A percentile compares a stretch with the other conserved stretches of the same genome.
Evolutionary conservation across 2,113 vertebrate genomes (phyloP).

Genomic region (Oncorhynchus gorbuscha): DNA sequence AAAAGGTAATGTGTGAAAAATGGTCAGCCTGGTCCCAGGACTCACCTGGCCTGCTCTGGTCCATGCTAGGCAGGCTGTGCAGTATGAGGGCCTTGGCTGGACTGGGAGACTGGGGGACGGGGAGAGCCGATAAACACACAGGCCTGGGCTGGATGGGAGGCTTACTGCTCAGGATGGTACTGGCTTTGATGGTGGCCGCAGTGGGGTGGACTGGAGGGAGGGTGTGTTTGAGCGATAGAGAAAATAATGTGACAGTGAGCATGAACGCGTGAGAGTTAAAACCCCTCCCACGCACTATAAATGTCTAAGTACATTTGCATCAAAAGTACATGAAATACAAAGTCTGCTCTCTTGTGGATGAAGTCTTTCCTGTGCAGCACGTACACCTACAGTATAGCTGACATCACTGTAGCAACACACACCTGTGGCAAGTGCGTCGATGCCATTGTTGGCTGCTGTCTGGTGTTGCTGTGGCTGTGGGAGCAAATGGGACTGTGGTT

Average conservation of each 20-base stretch:
- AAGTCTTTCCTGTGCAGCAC: too few relatives aligned
- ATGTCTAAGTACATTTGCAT: too few relatives aligned
- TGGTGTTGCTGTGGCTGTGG: background rate
- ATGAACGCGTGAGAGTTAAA: background rate
- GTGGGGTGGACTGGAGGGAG: conserved; percentile 12
- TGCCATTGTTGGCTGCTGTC: conserved; percentile 16
- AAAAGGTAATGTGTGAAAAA: too few relatives aligned
- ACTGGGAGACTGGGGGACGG: conserved; percentile 56
- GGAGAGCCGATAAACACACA: conserved; percentile 69
- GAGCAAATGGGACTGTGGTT: conserved; percentile 5
- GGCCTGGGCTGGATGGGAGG: conserved; percentile 80
- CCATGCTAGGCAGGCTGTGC: conserved; percentile 72
- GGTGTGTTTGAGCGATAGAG: background rate
- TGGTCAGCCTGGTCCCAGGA: too few relatives aligned
- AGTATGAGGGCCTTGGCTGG: conserved; percentile 77
- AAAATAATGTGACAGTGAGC: background rate
- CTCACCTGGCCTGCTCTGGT: conserved; percentile 69
- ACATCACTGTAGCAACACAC: background rate
- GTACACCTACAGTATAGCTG: background rate
- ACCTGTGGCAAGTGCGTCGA: conserved; percentile 52
- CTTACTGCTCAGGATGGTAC: conserved; percentile 72
- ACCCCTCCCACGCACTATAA: background rate
- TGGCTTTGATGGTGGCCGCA: conserved; percentile 58
- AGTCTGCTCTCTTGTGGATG: too few relatives aligned
- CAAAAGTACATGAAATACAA: too few relatives aligned